Evolutionary conservation across 1,140 invertebrate genomes (phyloP).

Genomic region (Platyscapa corneri): DNA sequence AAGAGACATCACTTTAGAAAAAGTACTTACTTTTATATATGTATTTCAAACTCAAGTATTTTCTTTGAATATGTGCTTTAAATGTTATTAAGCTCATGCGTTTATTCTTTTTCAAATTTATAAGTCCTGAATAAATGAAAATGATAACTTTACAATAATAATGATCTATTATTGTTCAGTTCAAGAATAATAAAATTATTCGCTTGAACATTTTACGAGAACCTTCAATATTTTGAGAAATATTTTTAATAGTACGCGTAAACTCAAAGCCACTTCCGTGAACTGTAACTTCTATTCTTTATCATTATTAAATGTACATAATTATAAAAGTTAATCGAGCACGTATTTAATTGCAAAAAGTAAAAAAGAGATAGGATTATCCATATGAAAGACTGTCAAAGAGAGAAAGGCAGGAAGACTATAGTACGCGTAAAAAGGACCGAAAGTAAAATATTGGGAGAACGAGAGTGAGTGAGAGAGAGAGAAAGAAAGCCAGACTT

Average conservation of each 20-base stretch:
- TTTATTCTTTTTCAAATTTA: no score
- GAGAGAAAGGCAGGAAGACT: slow-evolving; percentile 43
- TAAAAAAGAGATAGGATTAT: background rate
- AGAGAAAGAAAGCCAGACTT: slow-evolving; percentile 46
- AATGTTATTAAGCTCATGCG: no score
- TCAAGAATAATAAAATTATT: no score
- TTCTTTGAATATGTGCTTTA: background rate
- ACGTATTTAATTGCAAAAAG: background rate
- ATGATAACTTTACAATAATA: no score
- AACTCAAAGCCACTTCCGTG: background rate
- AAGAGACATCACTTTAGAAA: background rate
- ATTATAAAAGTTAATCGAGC: background rate
- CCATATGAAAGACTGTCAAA: background rate
- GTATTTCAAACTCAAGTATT: background rate
- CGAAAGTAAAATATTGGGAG: no score
- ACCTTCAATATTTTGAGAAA: background rate
- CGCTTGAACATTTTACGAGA: no score
- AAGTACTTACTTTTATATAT: background rate
- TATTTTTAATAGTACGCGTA: background rate
- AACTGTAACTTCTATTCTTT: background rate
- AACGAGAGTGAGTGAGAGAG: background rate
- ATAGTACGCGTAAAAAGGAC: background rate
- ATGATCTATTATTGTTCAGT: no score
- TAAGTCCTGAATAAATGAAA: no score
- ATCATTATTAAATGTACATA: background rate